phyloP scores from a whole-genome alignment of 1,140 invertebrate genomes.

The Rhopalosiphum padi region DNA sequence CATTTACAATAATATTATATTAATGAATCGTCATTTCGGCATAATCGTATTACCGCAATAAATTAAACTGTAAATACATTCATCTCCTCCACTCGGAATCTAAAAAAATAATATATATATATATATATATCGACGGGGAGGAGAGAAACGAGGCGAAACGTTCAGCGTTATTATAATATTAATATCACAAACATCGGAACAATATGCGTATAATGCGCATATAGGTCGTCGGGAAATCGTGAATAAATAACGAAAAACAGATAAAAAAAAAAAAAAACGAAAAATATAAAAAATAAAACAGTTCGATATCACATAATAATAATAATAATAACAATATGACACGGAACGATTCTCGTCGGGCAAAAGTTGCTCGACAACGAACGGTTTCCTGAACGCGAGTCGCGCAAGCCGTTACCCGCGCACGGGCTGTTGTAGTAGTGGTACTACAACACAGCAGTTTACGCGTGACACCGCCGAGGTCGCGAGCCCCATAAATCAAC shows the following conservation, averaged over 20 bases:
- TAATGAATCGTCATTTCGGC: no score
- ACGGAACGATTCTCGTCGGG: neutral
- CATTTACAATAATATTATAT: no score
- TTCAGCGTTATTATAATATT: neutral
- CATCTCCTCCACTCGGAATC: neutral
- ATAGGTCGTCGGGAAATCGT: neutral
- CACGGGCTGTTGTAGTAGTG: no score
- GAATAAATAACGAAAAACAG: neutral
- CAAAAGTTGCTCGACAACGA: neutral
- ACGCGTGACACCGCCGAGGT: neutral
- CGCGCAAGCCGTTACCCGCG: neutral
- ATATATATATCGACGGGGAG: neutral
- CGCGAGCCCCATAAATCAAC: slow-evolving; percentile 16
- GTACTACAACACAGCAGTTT: neutral
- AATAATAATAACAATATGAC: neutral
- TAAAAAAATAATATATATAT: no score
- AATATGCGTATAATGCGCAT: neutral
- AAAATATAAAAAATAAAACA: neutral
- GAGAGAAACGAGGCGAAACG: neutral
- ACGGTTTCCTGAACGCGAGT: neutral
- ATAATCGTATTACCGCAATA: neutral
- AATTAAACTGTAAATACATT: neutral
- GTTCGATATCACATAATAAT: neutral
- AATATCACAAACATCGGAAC: neutral
- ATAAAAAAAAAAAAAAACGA: neutral